Evolutionary conservation across 92 coral and sea anemone genomes (phyloP).

Genomic region (Heteractis magnifica): DNA sequence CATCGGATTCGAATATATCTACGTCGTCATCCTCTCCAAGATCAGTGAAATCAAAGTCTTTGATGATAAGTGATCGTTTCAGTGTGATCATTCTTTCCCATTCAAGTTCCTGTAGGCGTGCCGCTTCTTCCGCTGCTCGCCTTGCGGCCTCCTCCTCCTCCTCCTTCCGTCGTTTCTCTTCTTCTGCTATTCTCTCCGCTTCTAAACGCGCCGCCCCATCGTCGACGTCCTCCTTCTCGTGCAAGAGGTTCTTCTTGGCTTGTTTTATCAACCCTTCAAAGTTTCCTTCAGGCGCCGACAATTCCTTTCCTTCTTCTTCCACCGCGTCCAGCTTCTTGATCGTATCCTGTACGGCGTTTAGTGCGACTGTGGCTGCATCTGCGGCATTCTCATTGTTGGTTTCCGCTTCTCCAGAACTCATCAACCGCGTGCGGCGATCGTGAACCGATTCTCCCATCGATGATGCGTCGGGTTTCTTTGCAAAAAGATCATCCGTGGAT

Average conservation of each 20-base stretch:
- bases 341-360: constrained; percentile 57
- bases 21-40: constrained; percentile 86
- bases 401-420: constrained; percentile 51
- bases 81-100: constrained; percentile 97
- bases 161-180: constrained; percentile 52
- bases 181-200: constrained; percentile 64
- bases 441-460: constrained; percentile 55
- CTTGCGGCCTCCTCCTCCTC: constrained; percentile 85
- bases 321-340: constrained; percentile 65
- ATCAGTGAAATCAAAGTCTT: constrained; percentile 95
- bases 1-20: constrained; percentile 47
- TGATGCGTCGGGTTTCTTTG: constrained; percentile 47
- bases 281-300: constrained; percentile 52
- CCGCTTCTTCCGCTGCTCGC: constrained; percentile 90
- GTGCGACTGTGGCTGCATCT: constrained; percentile 40
- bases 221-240: constrained; percentile 39
- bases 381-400: constrained; percentile 29
- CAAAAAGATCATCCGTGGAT: constrained; percentile 74
- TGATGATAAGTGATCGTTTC: constrained; percentile 87
- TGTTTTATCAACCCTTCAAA: constrained; percentile 67
- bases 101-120: constrained; percentile 81
- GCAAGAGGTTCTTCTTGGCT: constrained; percentile 63
- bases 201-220: constrained; percentile 58
- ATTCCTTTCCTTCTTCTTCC: constrained; percentile 57
- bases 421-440: constrained; percentile 55